Evolutionary conservation across 2,797 vertebrate species (phyloP), one percentile per base, ranked within the genome.

Genomic region (Manis crassicaudata): DNA sequence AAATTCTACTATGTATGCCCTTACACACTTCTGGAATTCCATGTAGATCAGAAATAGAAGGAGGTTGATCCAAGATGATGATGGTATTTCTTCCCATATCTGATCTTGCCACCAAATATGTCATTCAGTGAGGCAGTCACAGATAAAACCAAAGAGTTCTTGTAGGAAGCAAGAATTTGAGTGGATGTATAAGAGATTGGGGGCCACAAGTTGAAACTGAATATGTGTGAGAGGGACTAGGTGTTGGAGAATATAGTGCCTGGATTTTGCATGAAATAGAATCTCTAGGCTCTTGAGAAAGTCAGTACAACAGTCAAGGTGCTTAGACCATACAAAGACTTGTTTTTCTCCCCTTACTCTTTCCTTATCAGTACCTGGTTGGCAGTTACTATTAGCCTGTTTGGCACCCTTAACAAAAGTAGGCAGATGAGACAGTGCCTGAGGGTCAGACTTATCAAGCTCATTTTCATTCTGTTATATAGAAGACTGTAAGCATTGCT

Each of bases 241-340:
- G 18, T 87, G 20, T 29, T 96, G 54, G 80, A 52, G 50, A 92
- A 14, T 40, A 1, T 25, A 52, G 27, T 6, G 40, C 35, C 7
- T 91, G 40, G 32, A 21, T 93, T 96, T 96, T 85, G 13, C 50
- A 63, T 72, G 50, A 87, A 80, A 18, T 72, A 81, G 85, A 85
- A 12, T 83, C 54, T 88, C 4, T 58, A 12, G 37, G 67, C 23
- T 88, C 56, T 90, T 52, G 58, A 90, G 60, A 67, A 82, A 60
- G 56, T 67, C 27, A 27, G 17, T 52, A 18, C 11, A 32, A 0
- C 6, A 75, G 63, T 21, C 54, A 40, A 60, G 56, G 37, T 17
- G 13, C 56, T 35, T 81, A 20, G 56, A 40, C 23, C 63, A 50
- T 58, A 10, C 32, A 46, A 11, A 86, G 17, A 80, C 27, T 88